These are phyloP conservation scores for Babylonia areolata DNA, from an alignment of 1,140 invertebrate species.

Conservation along the genomic window DNA sequence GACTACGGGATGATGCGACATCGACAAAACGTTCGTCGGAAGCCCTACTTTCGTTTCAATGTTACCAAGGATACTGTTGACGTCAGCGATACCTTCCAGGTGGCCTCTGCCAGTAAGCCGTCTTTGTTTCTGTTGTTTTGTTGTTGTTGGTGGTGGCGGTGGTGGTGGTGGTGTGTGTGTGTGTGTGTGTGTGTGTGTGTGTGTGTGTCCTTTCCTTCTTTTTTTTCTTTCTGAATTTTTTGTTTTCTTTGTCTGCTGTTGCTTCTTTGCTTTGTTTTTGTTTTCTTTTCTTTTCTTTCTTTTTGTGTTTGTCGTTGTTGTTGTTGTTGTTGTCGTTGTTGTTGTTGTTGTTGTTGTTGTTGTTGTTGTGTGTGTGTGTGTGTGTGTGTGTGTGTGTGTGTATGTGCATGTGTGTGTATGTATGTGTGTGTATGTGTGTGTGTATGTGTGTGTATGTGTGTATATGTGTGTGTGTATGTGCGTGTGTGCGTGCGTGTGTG, in stretches of 20 bases:
- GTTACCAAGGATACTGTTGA: constrained; percentile 45
- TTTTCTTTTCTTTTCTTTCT: not conserved
- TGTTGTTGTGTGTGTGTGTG: not conserved
- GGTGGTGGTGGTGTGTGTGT: too few species aligned
- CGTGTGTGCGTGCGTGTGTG: not conserved
- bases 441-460: too few species aligned
- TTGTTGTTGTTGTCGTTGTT: not conserved
- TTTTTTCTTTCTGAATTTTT: not conserved
- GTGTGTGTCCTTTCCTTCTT: not conserved
- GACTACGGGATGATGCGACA: constrained; percentile 47
- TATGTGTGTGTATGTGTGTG: too few species aligned
- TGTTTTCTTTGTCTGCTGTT: not conserved
- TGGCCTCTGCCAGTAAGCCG: constrained; percentile 53
- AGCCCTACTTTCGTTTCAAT: constrained; percentile 51
- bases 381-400: too few species aligned
- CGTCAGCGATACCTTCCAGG: constrained; percentile 47
- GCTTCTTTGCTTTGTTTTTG: too few species aligned
- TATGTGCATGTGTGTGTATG: too few species aligned
- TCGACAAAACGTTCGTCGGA: constrained; percentile 11
- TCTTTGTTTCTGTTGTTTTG: not conserved
- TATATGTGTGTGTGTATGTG: not conserved
- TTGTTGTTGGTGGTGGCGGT: not conserved
- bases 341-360: not conserved
- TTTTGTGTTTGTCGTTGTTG: not conserved
- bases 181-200: not conserved